Conservation (phyloP, 2,113 vertebrate species). For the Galeopterus variegatus region DNA sequence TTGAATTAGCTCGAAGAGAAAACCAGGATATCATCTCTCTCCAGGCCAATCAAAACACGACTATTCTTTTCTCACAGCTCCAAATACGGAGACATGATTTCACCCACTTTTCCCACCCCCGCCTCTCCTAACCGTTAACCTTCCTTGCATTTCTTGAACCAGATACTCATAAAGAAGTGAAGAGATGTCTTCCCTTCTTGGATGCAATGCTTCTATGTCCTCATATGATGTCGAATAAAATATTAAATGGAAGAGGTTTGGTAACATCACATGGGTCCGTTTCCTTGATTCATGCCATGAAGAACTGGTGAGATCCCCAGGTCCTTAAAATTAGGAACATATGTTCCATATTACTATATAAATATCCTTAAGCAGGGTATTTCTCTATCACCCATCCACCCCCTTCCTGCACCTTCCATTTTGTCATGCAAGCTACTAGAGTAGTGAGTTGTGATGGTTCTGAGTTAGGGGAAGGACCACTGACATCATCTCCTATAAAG, state of each 20-base stretch:
- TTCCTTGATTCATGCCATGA: background rate
- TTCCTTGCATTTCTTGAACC: background rate
- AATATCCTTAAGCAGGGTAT: background rate
- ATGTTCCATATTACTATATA: background rate
- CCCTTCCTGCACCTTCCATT: background rate
- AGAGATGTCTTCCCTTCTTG: background rate
- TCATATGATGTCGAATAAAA: conserved; percentile 32
- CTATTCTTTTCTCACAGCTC: background rate
- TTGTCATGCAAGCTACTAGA: background rate
- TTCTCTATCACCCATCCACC: background rate
- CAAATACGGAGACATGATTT: background rate
- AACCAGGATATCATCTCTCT: background rate
- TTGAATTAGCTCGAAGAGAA: conserved; percentile 57
- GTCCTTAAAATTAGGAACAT: background rate
- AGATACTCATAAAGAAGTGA: background rate
- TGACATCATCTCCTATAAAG: background rate
- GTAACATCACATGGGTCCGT: background rate
- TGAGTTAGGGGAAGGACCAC: background rate
- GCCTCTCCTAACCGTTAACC: background rate
- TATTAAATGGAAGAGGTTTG: conserved; percentile 25
- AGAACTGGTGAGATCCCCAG: background rate
- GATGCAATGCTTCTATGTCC: background rate
- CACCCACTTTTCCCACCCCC: background rate
- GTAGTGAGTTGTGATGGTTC: background rate
- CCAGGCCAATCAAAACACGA: background rate